phyloP scores from a whole-genome alignment of 2,888 invertebrate species.

The Caradrina clavipalpis region DNA sequence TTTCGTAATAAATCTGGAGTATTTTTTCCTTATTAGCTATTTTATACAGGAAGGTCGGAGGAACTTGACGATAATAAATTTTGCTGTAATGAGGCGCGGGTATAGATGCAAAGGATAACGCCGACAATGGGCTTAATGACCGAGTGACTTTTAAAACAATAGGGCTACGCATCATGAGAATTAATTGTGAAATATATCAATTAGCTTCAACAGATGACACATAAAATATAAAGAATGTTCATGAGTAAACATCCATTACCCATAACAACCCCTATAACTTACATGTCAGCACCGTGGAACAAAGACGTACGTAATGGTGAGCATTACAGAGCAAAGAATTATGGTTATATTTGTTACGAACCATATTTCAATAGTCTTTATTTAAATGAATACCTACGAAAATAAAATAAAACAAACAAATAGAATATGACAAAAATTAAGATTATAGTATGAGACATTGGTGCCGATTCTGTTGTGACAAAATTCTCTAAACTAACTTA shows the following conservation, averaged over 20 bases:
- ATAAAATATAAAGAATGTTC: conserved; percentile 12
- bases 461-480: no score
- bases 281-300: conserved; percentile 18
- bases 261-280: conserved; percentile 10
- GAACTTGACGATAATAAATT: conserved; percentile 74
- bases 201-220: conserved; percentile 19
- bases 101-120: conserved; percentile 69
- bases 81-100: conserved; percentile 72
- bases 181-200: conserved; percentile 47
- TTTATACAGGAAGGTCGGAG: conserved; percentile 65
- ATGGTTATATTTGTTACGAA: conserved; percentile 22
- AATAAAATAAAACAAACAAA: no score
- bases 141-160: conserved; percentile 61
- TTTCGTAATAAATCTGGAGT: conserved; percentile 74
- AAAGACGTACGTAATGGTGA: conserved; percentile 30
- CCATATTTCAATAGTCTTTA: conserved; percentile 11
- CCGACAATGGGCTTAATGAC: conserved; percentile 73
- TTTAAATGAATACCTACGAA: conserved; percentile 14
- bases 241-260: conserved; percentile 5
- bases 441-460: not conserved
- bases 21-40: conserved; percentile 77
- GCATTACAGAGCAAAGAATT: conserved; percentile 14
- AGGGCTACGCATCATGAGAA: conserved; percentile 44
- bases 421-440: conserved; percentile 4
- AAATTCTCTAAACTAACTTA: no score